Evolutionary conservation across 2,888 invertebrate species (phyloP).

Genomic region (Caenorhabditis sp.): DNA sequence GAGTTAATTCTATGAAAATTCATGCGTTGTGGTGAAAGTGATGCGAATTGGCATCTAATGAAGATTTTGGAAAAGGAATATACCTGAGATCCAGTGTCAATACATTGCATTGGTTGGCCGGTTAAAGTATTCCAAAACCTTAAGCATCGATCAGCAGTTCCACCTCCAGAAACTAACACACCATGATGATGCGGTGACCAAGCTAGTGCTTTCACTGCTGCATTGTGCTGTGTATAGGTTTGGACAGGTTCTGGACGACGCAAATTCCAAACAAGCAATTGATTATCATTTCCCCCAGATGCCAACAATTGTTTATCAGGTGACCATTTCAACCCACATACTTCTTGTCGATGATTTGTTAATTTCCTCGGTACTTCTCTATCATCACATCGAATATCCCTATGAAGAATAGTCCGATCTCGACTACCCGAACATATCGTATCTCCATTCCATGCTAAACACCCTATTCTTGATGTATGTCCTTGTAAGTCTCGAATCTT

Average conservation of each 20-base stretch:
- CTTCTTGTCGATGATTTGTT: slow-evolving; percentile 93
- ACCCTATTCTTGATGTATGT: slow-evolving; percentile 68
- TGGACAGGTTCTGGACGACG: slow-evolving; percentile 82
- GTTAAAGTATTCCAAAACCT: slow-evolving; percentile 96
- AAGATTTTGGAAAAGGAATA: slow-evolving; percentile 72
- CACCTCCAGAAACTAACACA: slow-evolving; percentile 93
- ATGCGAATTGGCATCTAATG: too few species aligned
- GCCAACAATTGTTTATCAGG: slow-evolving; percentile 96
- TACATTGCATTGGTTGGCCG: slow-evolving; percentile 95
- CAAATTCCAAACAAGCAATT: slow-evolving; percentile 89
- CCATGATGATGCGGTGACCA: slow-evolving; percentile 99
- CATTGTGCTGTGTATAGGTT: slow-evolving; percentile 93
- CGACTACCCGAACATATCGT: slow-evolving; percentile 83
- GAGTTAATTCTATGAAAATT: too few species aligned
- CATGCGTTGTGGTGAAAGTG: too few species aligned
- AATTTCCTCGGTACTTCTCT: slow-evolving; percentile 82
- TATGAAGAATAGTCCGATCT: slow-evolving; percentile 86
- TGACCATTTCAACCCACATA: slow-evolving; percentile 97
- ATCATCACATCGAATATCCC: slow-evolving; percentile 84
- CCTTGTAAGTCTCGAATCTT: slow-evolving; percentile 76
- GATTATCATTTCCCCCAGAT: slow-evolving; percentile 97
- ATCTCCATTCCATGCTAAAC: slow-evolving; percentile 71
- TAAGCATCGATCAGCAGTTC: slow-evolving; percentile 83
- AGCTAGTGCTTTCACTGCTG: slow-evolving; percentile 94
- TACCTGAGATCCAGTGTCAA: slow-evolving; percentile 96